Percentiles rank a stretch among this genome's conserved stretches.
Conservation (phyloP, 2,797 vertebrate species). For the Sardinella longiceps region DNA sequence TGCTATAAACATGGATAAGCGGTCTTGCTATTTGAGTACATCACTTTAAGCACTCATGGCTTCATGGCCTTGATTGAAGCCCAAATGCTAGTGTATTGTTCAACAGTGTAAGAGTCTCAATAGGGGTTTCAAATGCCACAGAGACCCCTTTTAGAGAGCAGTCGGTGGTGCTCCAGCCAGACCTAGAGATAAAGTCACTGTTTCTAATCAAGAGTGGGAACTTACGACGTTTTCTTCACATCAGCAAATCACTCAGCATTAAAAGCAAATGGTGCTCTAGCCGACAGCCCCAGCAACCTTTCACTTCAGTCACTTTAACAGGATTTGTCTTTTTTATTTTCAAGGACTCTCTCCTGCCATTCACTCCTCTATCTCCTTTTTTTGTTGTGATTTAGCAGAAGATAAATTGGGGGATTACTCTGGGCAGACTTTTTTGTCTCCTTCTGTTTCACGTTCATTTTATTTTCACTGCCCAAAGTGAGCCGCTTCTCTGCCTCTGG, state of each 20-base stretch:
- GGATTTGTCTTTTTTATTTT: background rate
- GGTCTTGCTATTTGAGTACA: background rate
- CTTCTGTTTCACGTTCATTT: background rate
- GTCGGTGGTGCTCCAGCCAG: background rate
- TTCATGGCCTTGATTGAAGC: background rate
- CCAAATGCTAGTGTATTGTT: background rate
- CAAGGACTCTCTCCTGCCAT: background rate
- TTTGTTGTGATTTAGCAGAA: slow-evolving; percentile 9
- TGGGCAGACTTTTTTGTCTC: background rate
- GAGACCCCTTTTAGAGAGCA: background rate
- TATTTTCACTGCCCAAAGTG: background rate
- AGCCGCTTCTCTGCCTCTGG: background rate
- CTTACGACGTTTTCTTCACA: background rate
- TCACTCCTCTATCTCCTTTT: background rate
- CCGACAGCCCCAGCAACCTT: slow-evolving; percentile 11
- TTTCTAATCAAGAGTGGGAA: background rate
- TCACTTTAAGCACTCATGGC: background rate
- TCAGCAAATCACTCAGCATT: slow-evolving; percentile 11
- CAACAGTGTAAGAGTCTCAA: background rate
- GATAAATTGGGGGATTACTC: slow-evolving; percentile 17
- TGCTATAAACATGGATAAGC: background rate
- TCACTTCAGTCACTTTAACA: slow-evolving; percentile 3
- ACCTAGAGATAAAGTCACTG: background rate
- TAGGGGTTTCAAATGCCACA: background rate
- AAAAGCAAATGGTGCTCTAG: background rate